Conservation (phyloP, 2,797 vertebrate species). For the Crocodylus rhombifer region DNA sequence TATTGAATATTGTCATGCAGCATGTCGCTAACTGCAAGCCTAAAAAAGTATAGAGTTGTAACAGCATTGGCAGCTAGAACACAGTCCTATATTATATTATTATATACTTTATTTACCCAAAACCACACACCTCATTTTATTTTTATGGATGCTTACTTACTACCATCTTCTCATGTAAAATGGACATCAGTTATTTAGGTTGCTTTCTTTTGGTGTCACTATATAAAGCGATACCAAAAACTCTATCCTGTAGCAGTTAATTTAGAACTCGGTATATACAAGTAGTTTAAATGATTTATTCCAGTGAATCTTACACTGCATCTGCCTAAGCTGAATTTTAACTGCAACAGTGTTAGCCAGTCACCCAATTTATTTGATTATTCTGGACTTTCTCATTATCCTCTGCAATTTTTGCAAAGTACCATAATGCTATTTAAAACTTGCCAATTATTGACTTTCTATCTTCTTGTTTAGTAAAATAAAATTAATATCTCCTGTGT, state of each 20-base stretch:
- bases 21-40: neutral
- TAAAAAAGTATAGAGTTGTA: neutral
- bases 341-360: neutral
- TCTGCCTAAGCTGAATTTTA: neutral
- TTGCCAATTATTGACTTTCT: neutral
- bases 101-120: neutral
- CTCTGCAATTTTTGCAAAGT: neutral
- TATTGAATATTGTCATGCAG: neutral
- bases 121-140: neutral
- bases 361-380: neutral
- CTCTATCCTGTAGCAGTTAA: neutral
- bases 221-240: constrained; percentile 71
- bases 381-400: neutral
- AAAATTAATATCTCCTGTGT: neutral
- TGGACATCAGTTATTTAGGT: neutral
- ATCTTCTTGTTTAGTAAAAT: neutral
- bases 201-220: constrained; percentile 22
- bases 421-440: neutral
- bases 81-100: neutral
- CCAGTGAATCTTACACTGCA: neutral
- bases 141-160: neutral
- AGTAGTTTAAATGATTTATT: neutral
- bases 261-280: neutral
- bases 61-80: neutral
- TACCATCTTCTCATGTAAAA: neutral